phyloP scores from a whole-genome alignment of 1,140 invertebrate species.

The Brachionus koreanus region DNA sequence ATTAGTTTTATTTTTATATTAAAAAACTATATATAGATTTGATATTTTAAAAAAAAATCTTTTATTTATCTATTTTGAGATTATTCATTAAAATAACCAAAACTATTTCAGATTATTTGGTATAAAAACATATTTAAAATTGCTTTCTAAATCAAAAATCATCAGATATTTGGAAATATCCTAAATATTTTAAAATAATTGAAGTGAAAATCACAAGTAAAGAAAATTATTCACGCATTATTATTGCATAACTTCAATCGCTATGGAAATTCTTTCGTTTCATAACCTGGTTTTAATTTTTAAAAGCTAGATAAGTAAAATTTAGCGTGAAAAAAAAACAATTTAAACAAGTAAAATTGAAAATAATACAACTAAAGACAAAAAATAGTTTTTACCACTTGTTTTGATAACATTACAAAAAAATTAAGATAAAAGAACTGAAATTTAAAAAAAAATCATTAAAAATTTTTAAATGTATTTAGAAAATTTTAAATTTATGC shows the following conservation, averaged over 20 bases:
- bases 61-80: background rate
- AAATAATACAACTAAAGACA: background rate
- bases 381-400: no score
- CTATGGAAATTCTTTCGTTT: background rate
- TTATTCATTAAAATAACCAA: background rate
- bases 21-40: background rate
- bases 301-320: no score
- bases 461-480: background rate
- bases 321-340: no score
- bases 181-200: background rate
- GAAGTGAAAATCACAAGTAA: background rate
- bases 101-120: background rate
- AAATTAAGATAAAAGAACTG: no score
- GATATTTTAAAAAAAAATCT: background rate
- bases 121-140: no score
- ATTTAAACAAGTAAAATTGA: background rate
- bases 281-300: background rate
- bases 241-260: background rate
- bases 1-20: background rate
- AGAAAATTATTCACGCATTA: background rate
- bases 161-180: no score
- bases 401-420: no score
- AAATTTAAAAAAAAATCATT: no score
- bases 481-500: background rate
- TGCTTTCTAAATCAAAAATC: no score